phyloP scores from a whole-genome alignment of 2,888 invertebrate genomes.

The Punctoribates punctum region DNA sequence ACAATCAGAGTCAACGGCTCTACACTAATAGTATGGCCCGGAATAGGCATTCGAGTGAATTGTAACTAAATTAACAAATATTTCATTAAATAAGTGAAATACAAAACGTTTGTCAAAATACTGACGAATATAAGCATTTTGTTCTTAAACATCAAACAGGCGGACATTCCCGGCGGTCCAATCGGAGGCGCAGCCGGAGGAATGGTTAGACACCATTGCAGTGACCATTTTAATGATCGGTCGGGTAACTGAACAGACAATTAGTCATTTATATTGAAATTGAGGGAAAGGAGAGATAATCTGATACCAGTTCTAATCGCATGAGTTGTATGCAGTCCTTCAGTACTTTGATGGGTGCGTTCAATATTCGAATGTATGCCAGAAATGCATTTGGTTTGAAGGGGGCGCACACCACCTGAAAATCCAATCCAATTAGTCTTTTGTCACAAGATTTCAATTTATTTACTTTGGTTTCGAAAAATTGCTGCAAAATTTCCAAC shows the following conservation, averaged over 20 bases:
- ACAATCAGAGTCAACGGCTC: constrained; percentile 73
- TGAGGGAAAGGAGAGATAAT: neutral
- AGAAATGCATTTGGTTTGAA: constrained; percentile 83
- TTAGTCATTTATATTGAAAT: constrained; percentile 27
- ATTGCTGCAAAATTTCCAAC: constrained; percentile 81
- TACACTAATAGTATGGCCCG: constrained; percentile 57
- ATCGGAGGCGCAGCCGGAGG: constrained; percentile 81
- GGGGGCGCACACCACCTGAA: constrained; percentile 79
- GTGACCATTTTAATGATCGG: constrained; percentile 63
- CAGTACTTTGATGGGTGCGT: constrained; percentile 77
- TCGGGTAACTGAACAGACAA: constrained; percentile 52
- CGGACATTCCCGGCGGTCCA: constrained; percentile 76
- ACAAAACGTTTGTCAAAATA: constrained; percentile 43
- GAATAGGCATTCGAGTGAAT: constrained; percentile 63
- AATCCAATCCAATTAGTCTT: constrained; percentile 38
- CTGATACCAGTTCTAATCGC: constrained; percentile 61
- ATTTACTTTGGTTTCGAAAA: constrained; percentile 69
- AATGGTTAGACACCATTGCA: constrained; percentile 86
- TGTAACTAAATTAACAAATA: constrained; percentile 61
- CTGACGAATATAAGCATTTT: constrained; percentile 86
- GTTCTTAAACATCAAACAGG: constrained; percentile 74
- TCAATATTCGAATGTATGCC: constrained; percentile 78
- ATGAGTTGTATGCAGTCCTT: constrained; percentile 88
- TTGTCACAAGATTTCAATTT: constrained; percentile 7
- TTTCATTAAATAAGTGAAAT: too few relatives aligned